Evolutionary conservation across 2,797 vertebrate species (phyloP).

Genomic region (Yasuhikotakia modesta): DNA sequence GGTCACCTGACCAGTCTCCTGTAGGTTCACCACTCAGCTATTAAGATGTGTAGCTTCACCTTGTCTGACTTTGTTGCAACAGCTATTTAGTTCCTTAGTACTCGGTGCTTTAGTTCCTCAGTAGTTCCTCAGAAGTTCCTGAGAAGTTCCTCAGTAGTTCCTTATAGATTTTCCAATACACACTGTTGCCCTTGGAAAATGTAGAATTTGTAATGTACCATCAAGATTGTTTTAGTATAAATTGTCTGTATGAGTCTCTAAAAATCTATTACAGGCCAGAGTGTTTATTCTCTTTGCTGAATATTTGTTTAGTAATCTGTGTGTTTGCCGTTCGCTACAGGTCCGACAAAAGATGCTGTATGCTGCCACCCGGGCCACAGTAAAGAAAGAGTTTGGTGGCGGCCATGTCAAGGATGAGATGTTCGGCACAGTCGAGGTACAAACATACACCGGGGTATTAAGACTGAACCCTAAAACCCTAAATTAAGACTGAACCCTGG

Average conservation of each 20-base stretch:
- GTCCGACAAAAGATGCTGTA: constrained; percentile 98
- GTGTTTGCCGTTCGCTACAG: constrained; percentile 67
- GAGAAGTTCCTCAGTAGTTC: too few relatives aligned
- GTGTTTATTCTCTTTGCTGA: neutral
- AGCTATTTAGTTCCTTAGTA: neutral
- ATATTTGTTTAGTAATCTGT: neutral
- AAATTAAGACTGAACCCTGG: too few relatives aligned
- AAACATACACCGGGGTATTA: neutral
- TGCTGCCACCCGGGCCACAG: constrained; percentile 92
- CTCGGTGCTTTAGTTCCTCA: too few relatives aligned
- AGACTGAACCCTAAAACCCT: neutral
- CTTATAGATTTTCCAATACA: too few relatives aligned
- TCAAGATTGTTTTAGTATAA: too few relatives aligned
- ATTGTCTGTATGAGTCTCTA: too few relatives aligned
- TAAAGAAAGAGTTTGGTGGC: constrained; percentile 98
- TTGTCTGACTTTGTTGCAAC: neutral
- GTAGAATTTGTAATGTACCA: too few relatives aligned
- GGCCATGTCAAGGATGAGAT: constrained; percentile 96
- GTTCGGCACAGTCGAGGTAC: constrained; percentile 93
- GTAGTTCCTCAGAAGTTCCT: too few relatives aligned
- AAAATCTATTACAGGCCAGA: neutral
- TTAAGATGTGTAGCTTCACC: neutral
- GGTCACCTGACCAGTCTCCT: constrained; percentile 97
- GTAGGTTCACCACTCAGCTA: constrained; percentile 71
- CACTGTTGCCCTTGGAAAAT: too few relatives aligned